Percentiles rank a stretch among this genome's conserved stretches.
phyloP scores from a whole-genome alignment of 2,113 vertebrate species.

The Synodontis membranacea region DNA sequence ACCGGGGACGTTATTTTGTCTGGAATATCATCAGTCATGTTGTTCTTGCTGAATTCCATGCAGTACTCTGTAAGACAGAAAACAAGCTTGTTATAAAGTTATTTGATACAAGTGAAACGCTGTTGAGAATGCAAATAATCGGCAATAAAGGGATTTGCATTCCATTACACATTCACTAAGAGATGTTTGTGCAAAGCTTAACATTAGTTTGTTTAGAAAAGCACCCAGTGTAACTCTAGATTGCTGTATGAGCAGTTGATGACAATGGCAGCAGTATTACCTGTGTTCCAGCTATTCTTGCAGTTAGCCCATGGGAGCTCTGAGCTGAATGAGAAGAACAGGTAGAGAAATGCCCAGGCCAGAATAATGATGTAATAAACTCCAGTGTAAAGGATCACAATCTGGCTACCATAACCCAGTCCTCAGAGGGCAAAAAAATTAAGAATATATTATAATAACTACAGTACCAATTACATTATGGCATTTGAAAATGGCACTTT shows the following conservation, averaged over 20 bases:
- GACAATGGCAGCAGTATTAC: conserved; percentile 62
- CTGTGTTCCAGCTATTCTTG: conserved; percentile 88
- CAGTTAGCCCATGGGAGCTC: conserved; percentile 91
- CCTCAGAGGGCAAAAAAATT: conserved; percentile 58
- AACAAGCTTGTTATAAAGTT: not conserved
- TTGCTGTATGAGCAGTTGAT: conserved; percentile 1
- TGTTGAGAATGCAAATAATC: not conserved
- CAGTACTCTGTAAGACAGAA: conserved; percentile 70
- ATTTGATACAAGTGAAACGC: too few species aligned
- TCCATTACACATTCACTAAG: not conserved
- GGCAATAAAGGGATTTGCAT: not conserved
- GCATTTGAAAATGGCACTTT: not conserved
- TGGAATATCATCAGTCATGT: conserved; percentile 57
- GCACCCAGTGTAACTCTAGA: conserved; percentile 3
- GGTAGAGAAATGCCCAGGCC: conserved; percentile 93
- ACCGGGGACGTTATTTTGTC: conserved; percentile 80
- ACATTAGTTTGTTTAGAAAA: too few species aligned
- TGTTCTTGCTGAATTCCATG: conserved; percentile 68
- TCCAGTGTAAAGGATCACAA: conserved; percentile 72
- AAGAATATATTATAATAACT: not conserved
- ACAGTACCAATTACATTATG: not conserved
- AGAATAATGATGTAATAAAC: conserved; percentile 89
- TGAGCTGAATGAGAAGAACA: conserved; percentile 85
- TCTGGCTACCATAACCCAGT: conserved; percentile 73
- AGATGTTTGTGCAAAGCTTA: not conserved